phyloP scores from a whole-genome alignment of 2,797 vertebrate genomes.

The Parotocinclus haroldoi region DNA sequence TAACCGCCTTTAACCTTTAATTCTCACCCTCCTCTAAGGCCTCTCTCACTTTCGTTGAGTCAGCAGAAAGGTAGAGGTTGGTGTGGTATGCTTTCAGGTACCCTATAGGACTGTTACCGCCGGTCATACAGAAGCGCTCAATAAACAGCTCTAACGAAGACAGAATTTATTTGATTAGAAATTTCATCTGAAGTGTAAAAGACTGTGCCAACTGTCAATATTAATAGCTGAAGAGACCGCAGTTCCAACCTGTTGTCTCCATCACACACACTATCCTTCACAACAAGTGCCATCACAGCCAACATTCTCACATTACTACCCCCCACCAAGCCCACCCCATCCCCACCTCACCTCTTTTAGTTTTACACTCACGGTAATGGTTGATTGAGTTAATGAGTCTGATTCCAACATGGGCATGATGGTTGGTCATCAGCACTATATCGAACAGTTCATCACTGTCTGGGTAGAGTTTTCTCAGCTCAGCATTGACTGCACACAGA shows the following conservation, averaged over 20 bases:
- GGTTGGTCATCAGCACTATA: constrained; percentile 94
- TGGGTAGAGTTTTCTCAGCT: constrained; percentile 85
- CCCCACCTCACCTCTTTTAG: too few species aligned
- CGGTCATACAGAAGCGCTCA: constrained; percentile 95
- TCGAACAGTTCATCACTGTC: constrained; percentile 93
- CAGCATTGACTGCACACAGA: constrained; percentile 78
- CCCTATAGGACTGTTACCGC: constrained; percentile 89
- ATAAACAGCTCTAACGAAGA: constrained; percentile 79
- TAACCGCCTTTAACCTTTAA: too few species aligned
- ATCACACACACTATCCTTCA: too few species aligned
- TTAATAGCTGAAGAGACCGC: too few species aligned
- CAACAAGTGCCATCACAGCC: too few species aligned
- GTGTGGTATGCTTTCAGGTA: constrained; percentile 95
- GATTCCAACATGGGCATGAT: constrained; percentile 89
- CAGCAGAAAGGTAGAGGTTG: constrained; percentile 92
- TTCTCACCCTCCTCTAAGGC: constrained; percentile 88
- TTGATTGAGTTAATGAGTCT: constrained; percentile 96
- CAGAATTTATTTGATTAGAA: constrained; percentile 8
- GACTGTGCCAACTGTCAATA: background rate
- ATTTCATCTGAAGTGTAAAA: background rate
- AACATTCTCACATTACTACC: too few species aligned
- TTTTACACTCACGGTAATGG: constrained; percentile 79
- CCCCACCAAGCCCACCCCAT: too few species aligned
- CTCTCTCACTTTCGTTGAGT: constrained; percentile 84
- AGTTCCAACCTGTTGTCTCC: too few species aligned